Evolutionary conservation across 2,797 vertebrate genomes (phyloP).

Genomic region (Mormyrus hasselquistii): DNA sequence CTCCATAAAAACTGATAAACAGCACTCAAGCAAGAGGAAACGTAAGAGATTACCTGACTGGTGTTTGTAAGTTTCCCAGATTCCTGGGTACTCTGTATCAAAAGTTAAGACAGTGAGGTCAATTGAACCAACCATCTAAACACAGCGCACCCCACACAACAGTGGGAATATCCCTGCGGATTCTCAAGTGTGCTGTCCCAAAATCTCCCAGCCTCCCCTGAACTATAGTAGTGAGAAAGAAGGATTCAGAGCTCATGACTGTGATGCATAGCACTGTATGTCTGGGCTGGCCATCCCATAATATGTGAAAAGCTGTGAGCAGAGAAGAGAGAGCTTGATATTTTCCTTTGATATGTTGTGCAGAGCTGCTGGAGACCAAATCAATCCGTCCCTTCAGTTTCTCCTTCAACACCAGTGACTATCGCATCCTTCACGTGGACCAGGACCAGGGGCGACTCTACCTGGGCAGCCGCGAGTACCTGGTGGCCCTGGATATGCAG

Average conservation of each 20-base stretch:
- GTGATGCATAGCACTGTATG: background rate
- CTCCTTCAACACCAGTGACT: conserved; percentile 79
- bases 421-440: conserved; percentile 74
- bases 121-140: background rate
- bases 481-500: conserved; percentile 77
- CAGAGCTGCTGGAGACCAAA: conserved; percentile 74
- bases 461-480: conserved; percentile 75
- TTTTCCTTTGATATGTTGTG: conserved; percentile 17
- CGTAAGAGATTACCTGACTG: background rate
- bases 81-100: background rate
- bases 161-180: background rate
- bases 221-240: background rate
- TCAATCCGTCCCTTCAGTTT: conserved; percentile 74
- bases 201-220: background rate
- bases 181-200: background rate
- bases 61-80: background rate
- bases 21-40: background rate
- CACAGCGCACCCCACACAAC: background rate
- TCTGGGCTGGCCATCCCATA: background rate
- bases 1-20: background rate
- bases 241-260: background rate
- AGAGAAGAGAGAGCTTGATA: background rate
- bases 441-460: conserved; percentile 81
- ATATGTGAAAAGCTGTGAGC: background rate
- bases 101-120: background rate